Evolutionary conservation across 2,888 invertebrate species (phyloP), one percentile per base, ranked within the genome.

Genomic region (Cerastoderma edule): DNA sequence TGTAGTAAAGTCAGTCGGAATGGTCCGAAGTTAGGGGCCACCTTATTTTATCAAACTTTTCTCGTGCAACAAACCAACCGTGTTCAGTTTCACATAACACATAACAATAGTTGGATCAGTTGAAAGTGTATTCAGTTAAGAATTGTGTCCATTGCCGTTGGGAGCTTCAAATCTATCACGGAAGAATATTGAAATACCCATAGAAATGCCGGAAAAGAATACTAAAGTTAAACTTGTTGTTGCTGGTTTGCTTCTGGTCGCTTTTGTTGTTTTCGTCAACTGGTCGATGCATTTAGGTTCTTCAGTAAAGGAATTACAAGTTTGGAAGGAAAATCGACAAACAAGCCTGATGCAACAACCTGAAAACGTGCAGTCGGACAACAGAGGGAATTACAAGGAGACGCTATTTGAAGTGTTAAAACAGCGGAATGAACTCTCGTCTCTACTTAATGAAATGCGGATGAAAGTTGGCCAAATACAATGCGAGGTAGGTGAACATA

Each of bases 401-500:
- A 13, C 22, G 24, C 16, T 57, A n/a, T 32, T n/a, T 2, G 33
- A 57, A 57, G 33, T 57, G 16, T 32, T 57, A n/a, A 32, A 32
- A 57, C 57, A 57, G n/a, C 57, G 57, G 8, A 57, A 57, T 19
- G 57, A 57, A 33, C 0, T 57, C 8, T 57, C 57, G 1, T 22
- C 4, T 6, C n/a, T 57, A 19, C 22, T 57, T 5, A 57, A 57
- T 32, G 57, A 57, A 32, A 57, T 57, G 57, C 13, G 57, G 57
- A 32, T 33, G 33, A 10, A 57, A 32, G n/a, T 57, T 32, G 57
- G 57, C n/a, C 57, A 57, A 22, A 8, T 57, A 19, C 57, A 57
- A 13, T 57, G 57, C 22, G 57, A 57, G 57, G 57, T 57, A 33
- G 22, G 30, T n/a, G n/a, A n/a, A n/a, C n/a, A n/a, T n/a, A n/a